Evolutionary conservation across 1,140 invertebrate species (phyloP), one percentile per base, ranked within the genome.

Genomic region (Brachionus koreanus): DNA sequence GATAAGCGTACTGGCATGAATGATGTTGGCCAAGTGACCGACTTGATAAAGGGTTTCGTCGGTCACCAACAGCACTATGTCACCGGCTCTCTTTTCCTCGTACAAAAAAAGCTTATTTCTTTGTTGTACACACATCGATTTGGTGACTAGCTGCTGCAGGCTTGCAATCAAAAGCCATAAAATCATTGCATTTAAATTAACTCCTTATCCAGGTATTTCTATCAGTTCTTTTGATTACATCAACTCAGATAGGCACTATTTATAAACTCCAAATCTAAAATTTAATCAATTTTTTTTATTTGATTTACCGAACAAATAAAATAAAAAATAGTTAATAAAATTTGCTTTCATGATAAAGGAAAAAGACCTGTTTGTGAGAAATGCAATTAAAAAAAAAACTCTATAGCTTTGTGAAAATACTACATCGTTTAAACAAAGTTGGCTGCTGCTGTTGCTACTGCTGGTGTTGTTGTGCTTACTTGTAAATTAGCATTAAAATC

Each of bases 111-210:
- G n/a, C 29, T 35, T 67, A 35, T 67, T 67, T 67, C 13, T 29
- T 29, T 67, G 13, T 13, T 67, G 13, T 33, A 35, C n/a, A 67
- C 63, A 67, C 35, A 69, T 69, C 9, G 65, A 69, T n/a, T 19
- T 69, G 16, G 16, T 69, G 3, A 65, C 25, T 65, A 65, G 63
- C n/a, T 37, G 65, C 37, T 69, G 65, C 13, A 19, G 37, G 37
- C 37, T 39, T 33, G 9, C 65, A 37, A 39, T 69, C 33, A 69
- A 69, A 9, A 69, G 19, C 65, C 65, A 69, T 69, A 69, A 69
- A 69, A 69, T 37, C 65, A 69, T 69, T 69, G 13, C 65, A 69
- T 69, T 39, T 39, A 69, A 39, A 39, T 69, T 42, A 33, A n/a
- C 25, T 33, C 25, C 25, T 65, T n/a, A 65, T 65, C 33, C 63